phyloP scores from a whole-genome alignment of 1,140 invertebrate genomes.

The Cephus cinctus region DNA sequence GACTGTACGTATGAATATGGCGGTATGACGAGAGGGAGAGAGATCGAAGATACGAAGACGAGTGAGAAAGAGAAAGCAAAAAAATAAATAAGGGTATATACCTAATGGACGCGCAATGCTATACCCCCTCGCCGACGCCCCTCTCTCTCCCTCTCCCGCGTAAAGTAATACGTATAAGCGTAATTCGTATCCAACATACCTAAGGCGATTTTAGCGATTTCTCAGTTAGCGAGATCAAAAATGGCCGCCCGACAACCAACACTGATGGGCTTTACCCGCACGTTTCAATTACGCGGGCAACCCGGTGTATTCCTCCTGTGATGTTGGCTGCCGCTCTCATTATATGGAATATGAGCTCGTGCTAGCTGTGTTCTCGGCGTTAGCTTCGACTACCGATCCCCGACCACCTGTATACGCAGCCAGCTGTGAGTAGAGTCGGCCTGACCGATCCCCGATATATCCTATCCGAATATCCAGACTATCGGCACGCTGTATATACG shows the following conservation, averaged over 20 bases:
- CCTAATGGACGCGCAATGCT: too few relatives aligned
- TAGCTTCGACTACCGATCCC: neutral
- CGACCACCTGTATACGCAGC: neutral
- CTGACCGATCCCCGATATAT: neutral
- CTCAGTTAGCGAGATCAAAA: conserved; percentile 20
- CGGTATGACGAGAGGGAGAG: too few relatives aligned
- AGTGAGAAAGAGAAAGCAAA: neutral
- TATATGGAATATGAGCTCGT: conserved; percentile 48
- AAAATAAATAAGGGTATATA: too few relatives aligned
- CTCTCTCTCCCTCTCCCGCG: too few relatives aligned
- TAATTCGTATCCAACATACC: neutral
- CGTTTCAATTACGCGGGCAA: conserved; percentile 48
- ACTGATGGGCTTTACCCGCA: conserved; percentile 21
- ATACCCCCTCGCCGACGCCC: too few relatives aligned
- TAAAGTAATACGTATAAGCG: conserved; percentile 17
- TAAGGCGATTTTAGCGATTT: conserved; percentile 34
- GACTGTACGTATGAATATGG: too few relatives aligned
- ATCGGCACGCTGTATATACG: too few relatives aligned
- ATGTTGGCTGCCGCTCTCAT: conserved; percentile 41
- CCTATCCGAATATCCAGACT: neutral
- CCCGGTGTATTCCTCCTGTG: conserved; percentile 40
- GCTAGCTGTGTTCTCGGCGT: conserved; percentile 24
- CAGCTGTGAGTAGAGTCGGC: neutral
- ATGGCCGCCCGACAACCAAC: neutral
- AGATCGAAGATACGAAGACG: neutral